A percentile compares a stretch with the other conserved stretches of the same genome.
Evolutionary conservation across 1,140 invertebrate genomes (phyloP).

Genomic region (Geopemphigus sp.): DNA sequence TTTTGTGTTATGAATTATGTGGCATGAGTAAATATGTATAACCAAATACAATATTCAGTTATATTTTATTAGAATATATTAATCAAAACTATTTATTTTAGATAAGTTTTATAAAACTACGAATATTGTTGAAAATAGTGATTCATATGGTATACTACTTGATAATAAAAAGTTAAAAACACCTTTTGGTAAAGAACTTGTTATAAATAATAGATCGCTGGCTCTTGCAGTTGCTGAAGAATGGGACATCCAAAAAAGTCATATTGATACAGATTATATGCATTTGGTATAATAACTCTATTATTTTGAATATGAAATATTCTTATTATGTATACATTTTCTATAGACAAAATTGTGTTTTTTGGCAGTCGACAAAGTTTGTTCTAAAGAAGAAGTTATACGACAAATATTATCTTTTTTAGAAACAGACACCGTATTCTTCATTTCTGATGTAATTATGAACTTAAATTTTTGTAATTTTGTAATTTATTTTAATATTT

Average conservation of each 20-base stretch:
- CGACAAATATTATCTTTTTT: conserved; percentile 78
- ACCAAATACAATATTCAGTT: too few species aligned
- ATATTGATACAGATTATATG: conserved; percentile 78
- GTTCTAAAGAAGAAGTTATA: conserved; percentile 73
- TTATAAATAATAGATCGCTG: conserved; percentile 79
- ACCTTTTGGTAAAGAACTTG: conserved; percentile 74
- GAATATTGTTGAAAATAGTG: conserved; percentile 63
- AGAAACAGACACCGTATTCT: conserved; percentile 84
- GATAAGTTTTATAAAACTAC: conserved; percentile 69
- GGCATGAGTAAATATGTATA: too few species aligned
- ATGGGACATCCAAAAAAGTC: conserved; percentile 83
- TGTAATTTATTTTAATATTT: too few species aligned
- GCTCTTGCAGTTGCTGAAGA: conserved; percentile 87
- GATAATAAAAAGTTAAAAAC: conserved; percentile 87
- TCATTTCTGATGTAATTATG: conserved; percentile 67
- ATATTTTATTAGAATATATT: too few species aligned
- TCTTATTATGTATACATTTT: conserved; percentile 51
- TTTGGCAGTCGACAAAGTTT: conserved; percentile 88
- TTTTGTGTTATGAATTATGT: not conserved
- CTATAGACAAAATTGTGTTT: conserved; percentile 82
- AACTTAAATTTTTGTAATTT: conserved; percentile 19
- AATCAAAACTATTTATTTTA: not conserved
- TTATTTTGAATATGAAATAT: not conserved
- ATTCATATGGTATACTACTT: conserved; percentile 71
- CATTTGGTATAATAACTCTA: conserved; percentile 69